Evolutionary conservation across 2,797 vertebrate species (phyloP).

Genomic region (Decapterus maruadsi): DNA sequence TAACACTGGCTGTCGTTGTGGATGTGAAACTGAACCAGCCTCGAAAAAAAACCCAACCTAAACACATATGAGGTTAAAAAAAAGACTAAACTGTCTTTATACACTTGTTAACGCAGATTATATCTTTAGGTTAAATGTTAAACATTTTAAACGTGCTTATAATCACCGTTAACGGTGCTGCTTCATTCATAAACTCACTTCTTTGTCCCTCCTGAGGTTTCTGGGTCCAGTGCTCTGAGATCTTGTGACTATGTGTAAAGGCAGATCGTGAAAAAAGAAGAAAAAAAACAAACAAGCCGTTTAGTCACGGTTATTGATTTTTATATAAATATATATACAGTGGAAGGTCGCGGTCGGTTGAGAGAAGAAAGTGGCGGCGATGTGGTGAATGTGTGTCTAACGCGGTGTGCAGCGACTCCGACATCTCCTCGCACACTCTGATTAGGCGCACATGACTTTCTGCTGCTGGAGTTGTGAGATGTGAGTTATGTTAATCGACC

Average conservation of each 20-base stretch:
- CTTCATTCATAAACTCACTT: neutral
- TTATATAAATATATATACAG: neutral
- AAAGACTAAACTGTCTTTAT: neutral
- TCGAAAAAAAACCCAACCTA: no score
- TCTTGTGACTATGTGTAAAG: slow-evolving; percentile 24
- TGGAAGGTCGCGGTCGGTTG: neutral
- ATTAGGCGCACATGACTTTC: slow-evolving; percentile 26
- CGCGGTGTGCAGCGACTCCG: neutral
- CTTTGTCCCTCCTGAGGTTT: neutral
- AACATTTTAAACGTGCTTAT: neutral
- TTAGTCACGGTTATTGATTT: neutral
- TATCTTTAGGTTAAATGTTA: neutral
- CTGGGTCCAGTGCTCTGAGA: neutral
- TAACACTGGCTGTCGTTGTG: slow-evolving; percentile 41
- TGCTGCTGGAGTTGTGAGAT: neutral
- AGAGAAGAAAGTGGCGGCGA: neutral
- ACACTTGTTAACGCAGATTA: neutral
- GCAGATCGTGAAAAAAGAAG: no score
- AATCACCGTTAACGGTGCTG: neutral
- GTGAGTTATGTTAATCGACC: neutral
- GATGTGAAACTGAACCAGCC: slow-evolving; percentile 61
- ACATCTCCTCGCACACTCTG: slow-evolving; percentile 5
- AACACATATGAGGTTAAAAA: neutral
- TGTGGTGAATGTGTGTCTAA: slow-evolving; percentile 2
- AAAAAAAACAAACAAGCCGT: neutral